A percentile compares a stretch with the other conserved stretches of the same genome.
phyloP scores from a whole-genome alignment of 2,113 vertebrate species.

The Dolichallabes microphthalmus region DNA sequence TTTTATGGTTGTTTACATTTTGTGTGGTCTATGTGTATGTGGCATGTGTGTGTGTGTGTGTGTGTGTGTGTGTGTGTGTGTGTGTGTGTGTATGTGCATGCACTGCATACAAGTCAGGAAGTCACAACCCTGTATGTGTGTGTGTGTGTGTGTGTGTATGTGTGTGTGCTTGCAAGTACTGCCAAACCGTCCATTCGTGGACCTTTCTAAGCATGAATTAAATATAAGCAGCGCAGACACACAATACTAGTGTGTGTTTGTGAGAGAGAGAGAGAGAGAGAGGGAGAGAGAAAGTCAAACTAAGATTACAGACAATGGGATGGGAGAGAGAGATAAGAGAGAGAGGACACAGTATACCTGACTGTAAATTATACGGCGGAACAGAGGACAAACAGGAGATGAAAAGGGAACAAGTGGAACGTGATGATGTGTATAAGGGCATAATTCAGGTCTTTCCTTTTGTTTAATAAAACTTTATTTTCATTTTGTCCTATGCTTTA shows the following conservation, averaged over 20 bases:
- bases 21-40: background rate
- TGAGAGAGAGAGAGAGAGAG: conserved; percentile 2
- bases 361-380: background rate
- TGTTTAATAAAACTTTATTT: background rate
- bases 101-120: too few species aligned
- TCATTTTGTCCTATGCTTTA: background rate
- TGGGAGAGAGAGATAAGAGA: background rate
- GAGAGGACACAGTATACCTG: background rate
- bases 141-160: background rate
- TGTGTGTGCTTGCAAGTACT: conserved; percentile 19
- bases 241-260: conserved; percentile 7
- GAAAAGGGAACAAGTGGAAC: conserved; percentile 18
- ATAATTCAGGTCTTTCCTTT: background rate
- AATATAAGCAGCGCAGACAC: conserved; percentile 37
- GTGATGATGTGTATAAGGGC: background rate
- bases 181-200: conserved; percentile 39
- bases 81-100: background rate
- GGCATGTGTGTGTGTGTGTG: background rate
- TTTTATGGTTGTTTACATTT: conserved; percentile 35
- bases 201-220: conserved; percentile 52
- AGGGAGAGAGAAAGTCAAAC: conserved; percentile 5
- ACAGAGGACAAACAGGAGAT: background rate
- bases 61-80: background rate
- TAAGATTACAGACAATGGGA: conserved; percentile 5
- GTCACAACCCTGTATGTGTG: background rate